Base-by-base conservation (phyloP, 2,888 invertebrate genomes). In the Oligia fasciuncula region DNA sequence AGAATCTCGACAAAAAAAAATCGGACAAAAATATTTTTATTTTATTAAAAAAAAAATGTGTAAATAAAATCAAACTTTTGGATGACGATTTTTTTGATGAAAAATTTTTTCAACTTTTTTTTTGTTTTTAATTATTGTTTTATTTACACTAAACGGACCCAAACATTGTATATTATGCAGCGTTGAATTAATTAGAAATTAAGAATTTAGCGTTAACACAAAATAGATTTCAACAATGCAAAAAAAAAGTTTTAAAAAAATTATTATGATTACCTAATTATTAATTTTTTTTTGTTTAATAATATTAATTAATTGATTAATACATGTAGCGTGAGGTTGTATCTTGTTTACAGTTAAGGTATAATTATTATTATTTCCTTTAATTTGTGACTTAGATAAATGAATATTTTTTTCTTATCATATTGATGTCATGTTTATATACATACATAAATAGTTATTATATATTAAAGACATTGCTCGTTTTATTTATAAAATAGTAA, bases 391-490 rank as follows among this genome's bases (percentile, higher is more conserved):
- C 91, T 95, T 96, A 88, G 96, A 95, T 96, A 93, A 96, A 96
- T 95, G 95, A 94, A 95, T 89, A 87, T 95, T 95, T 95, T 91
- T 96, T 96, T 96, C 96, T 94, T 95, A 94, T 96, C 93, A 81
- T 85, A 89, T 89, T 83, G 92, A 96, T 96, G 96, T 96, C 95
- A 96, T 96, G 96, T 97, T 96, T 96, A 96, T 96, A 96, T 96
- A 96, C 95, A 95, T 96, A 96, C 95, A 96, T 96, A 96, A 95
- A 97, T 97, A 97, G 96, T 97, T 97, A 97, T 96, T 96, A 96
- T 96, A 96, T 96, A 96, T 96, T 96, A 95, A 89, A 89, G 79
- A 89, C 81, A 94, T 93, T 88, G 87, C 88, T 95, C 75, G 96
- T 96, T 96, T 96, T 93, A 96, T 96, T 96, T 90, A 65, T 84